A percentile compares a stretch with the other conserved stretches of the same genome.
These are phyloP conservation scores for Ibidorhyncha struthersii DNA, from an alignment of 2,113 vertebrate genomes.

Conservation along the genomic window DNA sequence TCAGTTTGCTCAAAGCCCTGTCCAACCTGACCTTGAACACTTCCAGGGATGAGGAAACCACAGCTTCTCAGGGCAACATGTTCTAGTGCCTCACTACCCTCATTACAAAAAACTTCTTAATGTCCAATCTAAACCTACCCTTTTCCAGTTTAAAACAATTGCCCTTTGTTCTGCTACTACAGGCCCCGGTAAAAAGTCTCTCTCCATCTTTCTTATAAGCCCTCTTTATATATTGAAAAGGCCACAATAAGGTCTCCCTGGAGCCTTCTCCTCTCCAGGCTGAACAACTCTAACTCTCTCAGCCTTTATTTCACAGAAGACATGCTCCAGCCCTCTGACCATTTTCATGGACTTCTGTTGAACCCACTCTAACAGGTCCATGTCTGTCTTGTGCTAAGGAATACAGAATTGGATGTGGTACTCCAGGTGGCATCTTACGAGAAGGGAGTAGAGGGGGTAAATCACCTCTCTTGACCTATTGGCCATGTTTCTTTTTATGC, in stretches of 20 bases:
- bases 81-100: background rate
- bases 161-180: background rate
- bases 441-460: background rate
- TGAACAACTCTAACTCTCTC: background rate
- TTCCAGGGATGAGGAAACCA: background rate
- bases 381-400: background rate
- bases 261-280: background rate
- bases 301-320: background rate
- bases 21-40: background rate
- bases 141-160: background rate
- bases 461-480: background rate
- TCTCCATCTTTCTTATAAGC: background rate
- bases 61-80: background rate
- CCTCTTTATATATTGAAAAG: background rate
- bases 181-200: background rate
- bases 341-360: background rate
- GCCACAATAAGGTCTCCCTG: background rate
- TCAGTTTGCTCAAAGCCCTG: background rate
- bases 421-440: background rate
- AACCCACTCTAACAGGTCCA: background rate
- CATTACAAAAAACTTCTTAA: background rate
- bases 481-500: background rate
- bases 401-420: background rate
- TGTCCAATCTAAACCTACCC: background rate
- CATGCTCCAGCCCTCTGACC: background rate